Evolutionary conservation across 2,797 vertebrate species (phyloP).

Genomic region (Rousettus madagascariensis): DNA sequence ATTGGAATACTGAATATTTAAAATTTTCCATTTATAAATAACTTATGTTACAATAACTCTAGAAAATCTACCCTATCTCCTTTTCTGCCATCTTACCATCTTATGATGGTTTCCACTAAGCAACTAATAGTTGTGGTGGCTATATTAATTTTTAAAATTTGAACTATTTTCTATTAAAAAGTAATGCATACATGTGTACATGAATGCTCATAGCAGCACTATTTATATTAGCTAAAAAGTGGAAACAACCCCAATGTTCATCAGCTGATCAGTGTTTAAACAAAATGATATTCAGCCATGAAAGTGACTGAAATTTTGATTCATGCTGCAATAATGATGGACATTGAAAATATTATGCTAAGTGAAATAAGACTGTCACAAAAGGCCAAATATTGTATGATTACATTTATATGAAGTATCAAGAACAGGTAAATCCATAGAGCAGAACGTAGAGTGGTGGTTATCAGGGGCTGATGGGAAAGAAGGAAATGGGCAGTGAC

Average conservation of each 20-base stretch:
- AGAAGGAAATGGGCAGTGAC: neutral
- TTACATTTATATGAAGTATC: neutral
- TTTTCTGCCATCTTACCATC: neutral
- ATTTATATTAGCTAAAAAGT: neutral
- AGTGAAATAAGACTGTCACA: neutral
- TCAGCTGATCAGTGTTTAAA: neutral
- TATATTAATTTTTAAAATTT: slow-evolving; percentile 27
- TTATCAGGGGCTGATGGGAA: neutral
- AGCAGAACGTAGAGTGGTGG: neutral
- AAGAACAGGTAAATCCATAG: neutral
- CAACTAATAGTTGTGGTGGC: neutral
- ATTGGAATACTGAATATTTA: neutral
- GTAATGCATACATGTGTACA: neutral
- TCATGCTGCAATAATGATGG: neutral
- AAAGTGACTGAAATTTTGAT: neutral
- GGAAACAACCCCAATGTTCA: neutral
- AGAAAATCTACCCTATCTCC: neutral
- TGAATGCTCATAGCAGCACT: neutral
- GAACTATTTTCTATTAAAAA: neutral
- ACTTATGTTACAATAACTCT: neutral
- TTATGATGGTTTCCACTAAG: neutral
- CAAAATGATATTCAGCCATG: neutral
- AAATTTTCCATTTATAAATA: neutral
- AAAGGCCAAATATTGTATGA: neutral
- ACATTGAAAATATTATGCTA: neutral